phyloP scores from a whole-genome alignment of 2,888 invertebrate genomes.

The Tetheella fluctuosa region DNA sequence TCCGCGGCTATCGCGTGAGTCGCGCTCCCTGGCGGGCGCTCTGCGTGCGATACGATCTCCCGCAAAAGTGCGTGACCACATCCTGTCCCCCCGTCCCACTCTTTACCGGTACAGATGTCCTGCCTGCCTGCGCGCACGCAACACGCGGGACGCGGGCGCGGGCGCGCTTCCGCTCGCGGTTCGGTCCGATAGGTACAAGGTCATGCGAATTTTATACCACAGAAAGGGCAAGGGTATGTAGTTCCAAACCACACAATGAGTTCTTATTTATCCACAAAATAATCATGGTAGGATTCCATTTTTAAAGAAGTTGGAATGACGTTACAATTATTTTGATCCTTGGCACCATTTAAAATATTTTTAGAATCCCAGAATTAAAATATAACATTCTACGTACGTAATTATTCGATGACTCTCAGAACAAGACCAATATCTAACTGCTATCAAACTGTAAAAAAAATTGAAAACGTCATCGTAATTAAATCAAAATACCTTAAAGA shows the following conservation, averaged over 20 bases:
- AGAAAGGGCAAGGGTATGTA: not conserved
- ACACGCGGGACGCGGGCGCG: conserved; percentile 27
- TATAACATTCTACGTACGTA: too few species aligned
- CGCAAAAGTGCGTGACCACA: conserved; percentile 75
- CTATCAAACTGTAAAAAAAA: too few species aligned
- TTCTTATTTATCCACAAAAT: too few species aligned
- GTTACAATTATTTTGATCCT: too few species aligned
- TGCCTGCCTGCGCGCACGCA: conserved; percentile 41
- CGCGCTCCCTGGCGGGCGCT: conserved; percentile 50
- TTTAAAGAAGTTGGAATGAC: too few species aligned
- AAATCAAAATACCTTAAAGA: too few species aligned
- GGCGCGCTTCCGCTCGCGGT: conserved; percentile 53
- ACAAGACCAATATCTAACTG: too few species aligned
- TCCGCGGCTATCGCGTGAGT: conserved; percentile 45
- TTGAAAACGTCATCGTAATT: too few species aligned
- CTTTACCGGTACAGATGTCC: conserved; percentile 21
- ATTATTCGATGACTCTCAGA: too few species aligned
- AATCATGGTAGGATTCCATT: too few species aligned
- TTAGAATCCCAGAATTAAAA: too few species aligned
- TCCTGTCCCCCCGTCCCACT: conserved; percentile 54
- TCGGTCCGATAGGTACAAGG: conserved; percentile 37
- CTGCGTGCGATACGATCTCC: conserved; percentile 64
- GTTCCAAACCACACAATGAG: not conserved
- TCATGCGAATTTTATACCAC: conserved; percentile 30
- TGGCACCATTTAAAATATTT: too few species aligned